Percentiles rank a stretch among this genome's conserved stretches.
Evolutionary conservation across 2,888 invertebrate genomes (phyloP).

Genomic region (Cosmia trapezina): DNA sequence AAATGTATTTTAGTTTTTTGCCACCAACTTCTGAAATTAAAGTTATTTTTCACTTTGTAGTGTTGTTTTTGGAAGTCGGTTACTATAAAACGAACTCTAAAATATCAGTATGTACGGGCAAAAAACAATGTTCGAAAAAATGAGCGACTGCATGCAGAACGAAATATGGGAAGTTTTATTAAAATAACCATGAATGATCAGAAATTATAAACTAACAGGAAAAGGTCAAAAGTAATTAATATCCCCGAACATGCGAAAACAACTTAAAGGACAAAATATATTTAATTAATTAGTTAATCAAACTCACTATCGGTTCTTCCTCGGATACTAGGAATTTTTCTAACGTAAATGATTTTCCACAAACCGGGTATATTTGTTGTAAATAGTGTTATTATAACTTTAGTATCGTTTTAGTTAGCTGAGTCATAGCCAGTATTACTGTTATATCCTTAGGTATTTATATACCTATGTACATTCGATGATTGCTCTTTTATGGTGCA

Average conservation of each 20-base stretch:
- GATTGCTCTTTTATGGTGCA: conserved; percentile 52
- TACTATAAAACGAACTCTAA: too few relatives aligned
- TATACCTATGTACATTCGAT: conserved; percentile 27
- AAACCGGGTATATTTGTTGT: conserved; percentile 35
- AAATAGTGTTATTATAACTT: conserved; percentile 34
- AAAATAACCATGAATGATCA: conserved; percentile 31
- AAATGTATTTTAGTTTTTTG: too few relatives aligned
- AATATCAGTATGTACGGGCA: too few relatives aligned
- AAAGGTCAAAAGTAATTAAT: not conserved
- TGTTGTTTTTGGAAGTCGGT: too few relatives aligned
- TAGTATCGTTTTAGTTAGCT: conserved; percentile 41
- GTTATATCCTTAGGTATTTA: conserved; percentile 19
- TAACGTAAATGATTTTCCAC: conserved; percentile 58
- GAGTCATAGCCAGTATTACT: conserved; percentile 41
- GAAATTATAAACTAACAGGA: conserved; percentile 14
- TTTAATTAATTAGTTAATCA: conserved; percentile 31
- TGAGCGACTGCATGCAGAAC: not conserved
- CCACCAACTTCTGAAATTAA: too few relatives aligned
- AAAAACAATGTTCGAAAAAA: not conserved
- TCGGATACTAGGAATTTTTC: conserved; percentile 45
- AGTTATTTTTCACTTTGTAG: too few relatives aligned
- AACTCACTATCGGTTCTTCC: conserved; percentile 16
- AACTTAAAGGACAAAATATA: conserved; percentile 24
- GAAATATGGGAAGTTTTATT: not conserved
- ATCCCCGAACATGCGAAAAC: conserved; percentile 5